These are phyloP conservation scores for Catostylus mosaicus DNA, from an alignment of 30 jellyfish, hydroid and myxozoan genomes.

Conservation along the genomic window DNA sequence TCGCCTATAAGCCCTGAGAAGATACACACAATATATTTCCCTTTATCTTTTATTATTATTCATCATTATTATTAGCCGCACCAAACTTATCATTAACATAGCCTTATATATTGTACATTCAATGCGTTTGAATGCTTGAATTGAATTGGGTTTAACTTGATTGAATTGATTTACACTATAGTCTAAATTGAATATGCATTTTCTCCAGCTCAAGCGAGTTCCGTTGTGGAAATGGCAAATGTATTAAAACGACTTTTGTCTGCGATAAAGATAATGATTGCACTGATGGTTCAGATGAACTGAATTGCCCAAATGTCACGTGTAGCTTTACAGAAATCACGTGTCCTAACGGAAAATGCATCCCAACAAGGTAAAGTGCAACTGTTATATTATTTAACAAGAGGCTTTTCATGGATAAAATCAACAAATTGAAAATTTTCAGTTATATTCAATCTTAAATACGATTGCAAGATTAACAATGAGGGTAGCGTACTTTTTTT, in stretches of 20 bases:
- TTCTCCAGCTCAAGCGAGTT: constrained; percentile 68
- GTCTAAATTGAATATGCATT: too few relatives aligned
- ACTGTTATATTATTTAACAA: not conserved
- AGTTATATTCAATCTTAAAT: too few relatives aligned
- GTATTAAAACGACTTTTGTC: constrained; percentile 39
- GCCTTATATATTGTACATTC: not conserved
- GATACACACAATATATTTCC: too few relatives aligned
- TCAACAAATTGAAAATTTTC: too few relatives aligned
- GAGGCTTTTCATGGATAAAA: not conserved
- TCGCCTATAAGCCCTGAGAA: too few relatives aligned
- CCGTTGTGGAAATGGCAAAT: constrained; percentile 72
- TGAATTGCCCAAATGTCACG: constrained; percentile 51
- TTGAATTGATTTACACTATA: too few relatives aligned
- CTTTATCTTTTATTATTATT: too few relatives aligned
- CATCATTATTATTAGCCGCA: too few relatives aligned
- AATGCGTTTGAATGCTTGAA: not conserved
- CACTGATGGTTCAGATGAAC: constrained; percentile 76
- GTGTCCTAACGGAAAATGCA: constrained; percentile 80
- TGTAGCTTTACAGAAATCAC: constrained; percentile 54
- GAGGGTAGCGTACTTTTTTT: too few relatives aligned
- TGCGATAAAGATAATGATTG: constrained; percentile 87
- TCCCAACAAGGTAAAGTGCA: constrained; percentile 60
- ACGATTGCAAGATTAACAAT: too few relatives aligned
- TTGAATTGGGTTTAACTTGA: too few relatives aligned
- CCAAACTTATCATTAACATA: too few relatives aligned